Evolutionary conservation across 2,888 invertebrate genomes (phyloP), one percentile per base, ranked within the genome.

Genomic region (Pterobdella sp.): DNA sequence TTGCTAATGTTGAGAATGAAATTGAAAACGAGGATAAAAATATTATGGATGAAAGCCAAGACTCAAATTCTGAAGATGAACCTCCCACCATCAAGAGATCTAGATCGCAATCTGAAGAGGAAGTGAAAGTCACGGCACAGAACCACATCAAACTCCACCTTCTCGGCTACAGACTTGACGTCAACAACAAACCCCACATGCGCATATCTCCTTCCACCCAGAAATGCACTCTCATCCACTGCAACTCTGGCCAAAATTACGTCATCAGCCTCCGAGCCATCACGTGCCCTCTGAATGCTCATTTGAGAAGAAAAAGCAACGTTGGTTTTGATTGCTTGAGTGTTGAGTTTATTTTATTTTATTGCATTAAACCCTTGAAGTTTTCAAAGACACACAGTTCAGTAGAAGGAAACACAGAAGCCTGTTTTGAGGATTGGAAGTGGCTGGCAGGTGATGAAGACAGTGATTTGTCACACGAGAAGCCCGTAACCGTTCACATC

Each of bases 221-320:
- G 78, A 82, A 80, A 70, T 83, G 83, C 76, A 82, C 82, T 18
- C 79, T 84, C 65, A 81, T 83, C 60, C 83, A 84, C 76, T 83
- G 83, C 78, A 80, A 79, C 76, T 81, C 83, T 10, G 82, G 82
- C 29, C 82, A 82, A 73, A 78, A 77, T 36, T 84, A 84, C 77
- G 79, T 77, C 72, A 79, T 84, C 36, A 80, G 80, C 22, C 79
- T 84, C 22, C 80, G 83, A 65, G 84, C 83, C 71, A 76, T 83
- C 76, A 83, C 83, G 22, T 81, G 81, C 72, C 81, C 82, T 29
- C 82, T 82, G 52, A 80, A 81, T 14, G 80, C 80, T 10, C 60
- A 56, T 56, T 22, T 22, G 60, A 22, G 26, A 26, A 81, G 80
- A 75, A 80, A 79, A 72, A 80, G 80, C 34, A 56, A 56, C n/a